Conservation (phyloP, 2,888 invertebrate species). For the Rotaria macrura region DNA sequence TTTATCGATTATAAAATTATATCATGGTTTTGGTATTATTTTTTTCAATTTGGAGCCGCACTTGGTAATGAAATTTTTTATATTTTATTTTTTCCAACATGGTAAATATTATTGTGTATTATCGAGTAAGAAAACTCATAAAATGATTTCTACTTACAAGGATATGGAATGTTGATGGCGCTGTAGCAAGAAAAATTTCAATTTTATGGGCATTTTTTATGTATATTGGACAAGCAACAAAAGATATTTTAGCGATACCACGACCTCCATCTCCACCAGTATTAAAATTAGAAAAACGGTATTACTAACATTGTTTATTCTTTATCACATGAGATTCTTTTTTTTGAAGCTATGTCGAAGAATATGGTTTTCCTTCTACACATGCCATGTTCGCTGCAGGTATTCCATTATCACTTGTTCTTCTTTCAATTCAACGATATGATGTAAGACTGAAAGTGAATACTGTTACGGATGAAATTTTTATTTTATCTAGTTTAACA, state of each 20-base stretch:
- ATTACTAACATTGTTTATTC: constrained; percentile 49
- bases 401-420: constrained; percentile 30
- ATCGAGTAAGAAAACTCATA: too few relatives aligned
- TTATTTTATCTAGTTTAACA: not conserved
- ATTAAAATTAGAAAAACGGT: constrained; percentile 54
- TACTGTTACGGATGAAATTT: not conserved
- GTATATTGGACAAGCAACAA: constrained; percentile 34
- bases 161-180: constrained; percentile 79
- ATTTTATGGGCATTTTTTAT: constrained; percentile 36
- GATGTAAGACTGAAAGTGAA: constrained; percentile 19
- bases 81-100: constrained; percentile 77
- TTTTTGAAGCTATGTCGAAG: constrained; percentile 13
- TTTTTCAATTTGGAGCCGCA: constrained; percentile 72
- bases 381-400: constrained; percentile 33
- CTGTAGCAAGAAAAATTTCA: constrained; percentile 66
- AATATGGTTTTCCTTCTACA: constrained; percentile 34
- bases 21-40: constrained; percentile 64
- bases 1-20: not conserved
- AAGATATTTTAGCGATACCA: constrained; percentile 32
- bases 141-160: not conserved
- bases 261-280: constrained; percentile 32
- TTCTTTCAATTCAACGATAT: constrained; percentile 28
- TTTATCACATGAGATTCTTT: not conserved
- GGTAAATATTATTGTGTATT: constrained; percentile 52
- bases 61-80: constrained; percentile 83